phyloP scores from a whole-genome alignment of 2,797 vertebrate species.

The Sandelia bainsii region DNA sequence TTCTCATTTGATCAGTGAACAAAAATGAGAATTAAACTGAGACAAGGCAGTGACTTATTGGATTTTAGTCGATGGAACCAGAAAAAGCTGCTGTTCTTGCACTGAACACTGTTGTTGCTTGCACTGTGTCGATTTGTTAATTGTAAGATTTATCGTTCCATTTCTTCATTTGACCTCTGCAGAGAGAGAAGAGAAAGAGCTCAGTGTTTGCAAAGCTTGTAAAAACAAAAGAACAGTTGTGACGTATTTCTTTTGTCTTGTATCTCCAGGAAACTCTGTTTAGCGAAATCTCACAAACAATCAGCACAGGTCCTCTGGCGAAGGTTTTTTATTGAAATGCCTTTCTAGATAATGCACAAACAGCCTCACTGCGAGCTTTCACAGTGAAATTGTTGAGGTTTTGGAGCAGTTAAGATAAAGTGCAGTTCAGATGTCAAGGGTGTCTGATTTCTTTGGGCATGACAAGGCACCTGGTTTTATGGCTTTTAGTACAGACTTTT shows the following conservation, averaged over 20 bases:
- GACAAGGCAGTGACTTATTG: no score
- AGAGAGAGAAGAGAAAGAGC: slow-evolving; percentile 15
- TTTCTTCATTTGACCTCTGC: slow-evolving; percentile 21
- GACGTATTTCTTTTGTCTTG: slow-evolving; percentile 17
- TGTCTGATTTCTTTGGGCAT: slow-evolving; percentile 53
- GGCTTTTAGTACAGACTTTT: slow-evolving; percentile 48
- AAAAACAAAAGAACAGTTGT: slow-evolving; percentile 53
- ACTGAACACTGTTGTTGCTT: no score
- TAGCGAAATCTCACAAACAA: slow-evolving; percentile 55
- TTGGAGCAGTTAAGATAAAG: slow-evolving; percentile 57
- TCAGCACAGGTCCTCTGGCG: slow-evolving; percentile 48
- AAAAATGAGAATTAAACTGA: no score
- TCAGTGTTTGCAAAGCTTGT: slow-evolving; percentile 38
- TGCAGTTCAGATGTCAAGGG: slow-evolving; percentile 61
- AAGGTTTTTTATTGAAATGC: slow-evolving; percentile 43
- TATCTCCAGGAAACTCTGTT: slow-evolving; percentile 53
- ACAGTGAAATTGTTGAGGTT: slow-evolving; percentile 41
- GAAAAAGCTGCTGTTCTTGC: no score
- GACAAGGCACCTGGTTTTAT: slow-evolving; percentile 64
- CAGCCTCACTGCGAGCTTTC: slow-evolving; percentile 36
- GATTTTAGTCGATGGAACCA: no score
- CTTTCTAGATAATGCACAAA: slow-evolving; percentile 41
- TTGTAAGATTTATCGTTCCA: background rate
- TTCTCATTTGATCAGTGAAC: no score
- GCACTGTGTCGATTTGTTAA: background rate